Base-by-base conservation (phyloP, 2,888 invertebrate species). In the Torymus texanus region DNA sequence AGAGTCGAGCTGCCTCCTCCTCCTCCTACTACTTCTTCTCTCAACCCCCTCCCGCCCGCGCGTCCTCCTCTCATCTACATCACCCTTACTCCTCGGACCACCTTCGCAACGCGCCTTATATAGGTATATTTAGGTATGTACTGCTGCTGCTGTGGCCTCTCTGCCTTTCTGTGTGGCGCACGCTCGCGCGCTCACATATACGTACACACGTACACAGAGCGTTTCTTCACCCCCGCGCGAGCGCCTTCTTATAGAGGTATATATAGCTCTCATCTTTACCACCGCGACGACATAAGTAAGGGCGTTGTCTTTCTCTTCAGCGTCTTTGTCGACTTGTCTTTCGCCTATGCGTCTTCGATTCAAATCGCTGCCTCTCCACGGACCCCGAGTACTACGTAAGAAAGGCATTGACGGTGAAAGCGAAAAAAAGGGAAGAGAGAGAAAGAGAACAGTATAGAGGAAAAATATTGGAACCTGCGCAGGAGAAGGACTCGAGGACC, bases 291-390 rank as follows among this genome's bases (percentile, higher is more conserved):
- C 86, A 86, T 86, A 85, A 86, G 85, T 86, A 88, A 89, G 90
- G 89, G 90, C 90, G 90, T 90, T 90, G 90, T 90, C 90, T 90
- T 90, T 87, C 85, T 84, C 82, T 41, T 41, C 84, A 83, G 75
- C 77, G 79, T 81, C 83, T 83, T 85, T 79, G 79, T 81, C 82
- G 74, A 79, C 76, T 80, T 59, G 58, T 67, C 55, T 21, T 50
- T 59, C 56, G 55, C 56, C 21, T 16, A 21, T n/a, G 72, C 14
- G n/a, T 1, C 59, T 75, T 75, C 80, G 75, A 80, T 73, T 72
- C 66, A 24, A 75, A 80, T 80, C 41, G 66, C 56, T 24, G 51
- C 41, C 29, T 53, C 10, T 16, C 67, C n/a, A 3, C 10, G 58
- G 24, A 13, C 59, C 65, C 59, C 8, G n/a, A 21, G 16, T 41